A percentile compares a stretch with the other conserved stretches of the same genome.
These are phyloP conservation scores for Drosophila affinis DNA, from an alignment of 2,888 invertebrate species.

Conservation along the genomic window DNA sequence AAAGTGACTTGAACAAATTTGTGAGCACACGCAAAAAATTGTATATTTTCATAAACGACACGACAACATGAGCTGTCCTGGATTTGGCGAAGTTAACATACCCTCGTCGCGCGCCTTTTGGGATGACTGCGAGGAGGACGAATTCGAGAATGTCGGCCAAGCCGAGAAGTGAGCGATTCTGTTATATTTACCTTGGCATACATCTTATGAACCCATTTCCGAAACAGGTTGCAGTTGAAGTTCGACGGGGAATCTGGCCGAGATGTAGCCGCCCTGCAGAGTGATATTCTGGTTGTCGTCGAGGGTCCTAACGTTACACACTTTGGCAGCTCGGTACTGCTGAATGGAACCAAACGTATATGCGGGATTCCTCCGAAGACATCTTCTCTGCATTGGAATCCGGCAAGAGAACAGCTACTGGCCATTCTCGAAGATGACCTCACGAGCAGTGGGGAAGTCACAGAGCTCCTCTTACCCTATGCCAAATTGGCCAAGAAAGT, in stretches of 20 bases:
- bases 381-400: conserved; percentile 64
- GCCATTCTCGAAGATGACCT: conserved; percentile 80
- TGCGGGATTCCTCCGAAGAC: conserved; percentile 71
- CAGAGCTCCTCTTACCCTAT: conserved; percentile 75
- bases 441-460: conserved; percentile 76
- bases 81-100: conserved; percentile 82
- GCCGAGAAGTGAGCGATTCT: conserved; percentile 61
- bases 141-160: conserved; percentile 51
- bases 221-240: conserved; percentile 60
- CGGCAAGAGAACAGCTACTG: conserved; percentile 57
- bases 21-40: neutral
- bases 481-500: conserved; percentile 73
- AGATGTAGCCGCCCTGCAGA: conserved; percentile 37
- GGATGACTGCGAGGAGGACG: conserved; percentile 83
- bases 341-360: conserved; percentile 60
- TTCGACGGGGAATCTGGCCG: conserved; percentile 45
- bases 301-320: conserved; percentile 78
- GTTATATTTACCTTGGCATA: conserved; percentile 2
- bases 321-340: conserved; percentile 69
- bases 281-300: conserved; percentile 75
- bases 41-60: conserved; percentile 9
- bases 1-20: conserved; percentile 52
- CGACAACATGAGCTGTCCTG: conserved; percentile 76
- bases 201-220: neutral
- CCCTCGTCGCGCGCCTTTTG: conserved; percentile 83